phyloP scores from a whole-genome alignment of 2,797 vertebrate genomes.

The Linurgus olivaceus region DNA sequence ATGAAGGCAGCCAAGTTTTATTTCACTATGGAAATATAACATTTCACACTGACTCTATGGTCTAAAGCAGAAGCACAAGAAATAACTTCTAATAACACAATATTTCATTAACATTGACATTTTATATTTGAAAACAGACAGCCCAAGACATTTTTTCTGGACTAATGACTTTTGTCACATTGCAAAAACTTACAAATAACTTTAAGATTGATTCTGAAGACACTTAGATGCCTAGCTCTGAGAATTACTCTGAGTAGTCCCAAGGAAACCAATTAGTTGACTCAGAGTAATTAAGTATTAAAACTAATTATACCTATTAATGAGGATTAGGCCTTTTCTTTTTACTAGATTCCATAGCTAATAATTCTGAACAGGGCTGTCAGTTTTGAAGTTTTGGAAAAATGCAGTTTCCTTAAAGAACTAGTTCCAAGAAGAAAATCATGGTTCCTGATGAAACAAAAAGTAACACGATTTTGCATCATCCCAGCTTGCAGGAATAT shows the following conservation, averaged over 20 bases:
- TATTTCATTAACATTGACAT: neutral
- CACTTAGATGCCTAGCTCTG: neutral
- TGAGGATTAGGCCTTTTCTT: constrained; percentile 19
- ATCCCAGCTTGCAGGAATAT: neutral
- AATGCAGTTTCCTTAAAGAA: neutral
- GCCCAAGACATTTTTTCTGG: neutral
- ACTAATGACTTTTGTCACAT: neutral
- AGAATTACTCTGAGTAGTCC: constrained; percentile 16
- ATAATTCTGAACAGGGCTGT: neutral
- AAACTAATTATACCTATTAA: constrained; percentile 47
- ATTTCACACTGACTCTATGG: neutral
- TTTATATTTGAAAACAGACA: neutral
- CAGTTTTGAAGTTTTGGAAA: neutral
- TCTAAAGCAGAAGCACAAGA: neutral
- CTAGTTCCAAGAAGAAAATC: neutral
- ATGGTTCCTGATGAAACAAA: neutral
- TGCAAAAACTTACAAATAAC: constrained; percentile 1
- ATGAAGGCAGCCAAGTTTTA: neutral
- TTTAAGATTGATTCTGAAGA: constrained; percentile 18
- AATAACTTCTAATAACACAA: neutral
- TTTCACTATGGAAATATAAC: neutral
- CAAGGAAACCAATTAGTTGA: constrained; percentile 61
- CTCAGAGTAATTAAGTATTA: constrained; percentile 64
- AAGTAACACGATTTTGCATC: neutral
- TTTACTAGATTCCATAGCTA: neutral